Base-by-base conservation (phyloP, 92 coral and sea anemone species). In the Zoanthus solanderi region DNA sequence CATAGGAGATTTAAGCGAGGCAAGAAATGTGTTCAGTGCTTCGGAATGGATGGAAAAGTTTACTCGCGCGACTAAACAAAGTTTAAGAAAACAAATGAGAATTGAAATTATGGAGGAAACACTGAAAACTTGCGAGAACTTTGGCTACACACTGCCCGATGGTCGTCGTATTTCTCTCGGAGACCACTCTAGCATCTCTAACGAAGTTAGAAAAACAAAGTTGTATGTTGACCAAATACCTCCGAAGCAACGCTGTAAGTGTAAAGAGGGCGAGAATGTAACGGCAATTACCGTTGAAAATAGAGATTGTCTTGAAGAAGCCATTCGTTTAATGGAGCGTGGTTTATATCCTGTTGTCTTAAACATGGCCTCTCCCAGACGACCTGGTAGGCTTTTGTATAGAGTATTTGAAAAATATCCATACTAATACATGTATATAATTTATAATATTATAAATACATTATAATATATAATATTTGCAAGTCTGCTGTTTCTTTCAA, bases 351-450 rank as follows among this genome's bases (percentile, higher is more conserved):
- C 98, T 58, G 98, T 93, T 54, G 98, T 95, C 6, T 86, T 95
- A 6, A 95, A 95, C 88, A 93, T 95, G 98, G 98, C 96, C 32
- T 95, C 98, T 28, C 91, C 96, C 1, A 90, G 47, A 86, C 86
- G 98, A 84, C 96, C 98, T 83, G 98, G 98, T 93, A 52, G 2
- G 73, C 52, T 67, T 54, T 54, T 10, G 7, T 37, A 4, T 37
- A 37, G 42, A 4, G 42, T 37, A 37, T 4, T 37, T 2, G 42
- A 37, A 37, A 37, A 37, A 37, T 0, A 0, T 37, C 2, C 2
- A 37, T 4, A 37, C 23, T 23, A 23, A 23, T 23, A n/a, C n/a
- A n/a, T n/a, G n/a, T n/a, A 23, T 23, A 23, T 23, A 23, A 23
- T 23, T 23, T 23, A 23, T 23, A 23, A 23, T 23, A 23, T 23